Evolutionary conservation across 1,140 invertebrate species (phyloP), one percentile per base, ranked within the genome.

Genomic region (Campodea augens): DNA sequence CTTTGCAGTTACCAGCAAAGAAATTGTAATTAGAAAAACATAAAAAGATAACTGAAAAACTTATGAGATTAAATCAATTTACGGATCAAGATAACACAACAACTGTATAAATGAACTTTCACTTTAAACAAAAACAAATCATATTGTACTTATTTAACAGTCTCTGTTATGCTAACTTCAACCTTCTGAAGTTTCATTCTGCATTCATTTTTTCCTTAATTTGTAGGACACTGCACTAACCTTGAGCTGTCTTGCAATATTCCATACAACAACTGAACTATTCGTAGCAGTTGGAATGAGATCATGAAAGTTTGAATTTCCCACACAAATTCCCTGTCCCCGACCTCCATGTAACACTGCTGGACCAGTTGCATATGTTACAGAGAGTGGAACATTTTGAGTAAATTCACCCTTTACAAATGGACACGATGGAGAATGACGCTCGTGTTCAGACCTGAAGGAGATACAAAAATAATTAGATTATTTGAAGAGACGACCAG

Each of bases 341-440:
- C 65, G 47, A 60, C 71, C 49, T 57, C 66, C 50, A 68, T 67
- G 62, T 25, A 55, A 50, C 23, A 60, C 59, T 3, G 86, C 86
- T 38, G 86, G 86, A 52, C 79, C 79, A 29, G 86, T 89, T 12
- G 86, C 86, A 59, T 86, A 80, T 20, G 83, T 87, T 12, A 89
- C 79, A 47, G 77, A 78, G 27, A 93, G 67, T n/a, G 89, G 87
- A 40, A 93, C 88, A 66, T 95, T 95, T 62, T 90, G 86, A 10
- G 88, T 95, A 53, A 88, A 90, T 60, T 92, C 87, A 18, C 88
- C 87, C 56, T 86, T 81, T 2, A 95, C 83, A 62, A 91, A 92
- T 1, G 87, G 84, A 62, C 89, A 95, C 46, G 75, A 74, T 10
- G 88, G 86, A 18, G 87, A 91, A 64, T 95, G 89, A 5, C 89